These are phyloP conservation scores for Molossus alvarezi DNA, from an alignment of 2,797 vertebrate species.

Conservation along the genomic window DNA sequence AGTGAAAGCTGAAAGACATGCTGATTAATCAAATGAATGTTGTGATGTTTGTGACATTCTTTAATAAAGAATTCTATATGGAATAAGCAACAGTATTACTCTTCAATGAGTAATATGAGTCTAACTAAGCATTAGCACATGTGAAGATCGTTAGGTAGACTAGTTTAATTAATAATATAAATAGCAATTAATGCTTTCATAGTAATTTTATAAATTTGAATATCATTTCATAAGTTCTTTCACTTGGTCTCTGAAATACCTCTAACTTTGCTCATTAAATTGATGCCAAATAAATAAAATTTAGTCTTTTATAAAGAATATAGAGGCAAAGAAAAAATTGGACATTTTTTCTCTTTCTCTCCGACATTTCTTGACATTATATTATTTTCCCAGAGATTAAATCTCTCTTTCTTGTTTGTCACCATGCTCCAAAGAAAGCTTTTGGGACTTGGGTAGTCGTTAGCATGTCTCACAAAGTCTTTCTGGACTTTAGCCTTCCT, in stretches of 20 bases:
- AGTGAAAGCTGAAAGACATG: not conserved
- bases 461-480: conserved; percentile 52
- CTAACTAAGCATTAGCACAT: not conserved
- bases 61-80: not conserved
- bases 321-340: not conserved
- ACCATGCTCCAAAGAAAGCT: conserved; percentile 35
- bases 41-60: not conserved
- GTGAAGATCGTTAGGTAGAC: not conserved
- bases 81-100: not conserved
- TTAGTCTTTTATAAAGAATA: not conserved
- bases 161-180: conserved; percentile 9
- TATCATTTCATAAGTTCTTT: not conserved
- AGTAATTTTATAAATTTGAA: not conserved
- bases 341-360: not conserved
- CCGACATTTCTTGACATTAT: not conserved
- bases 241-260: conserved; percentile 52
- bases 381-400: conserved; percentile 31
- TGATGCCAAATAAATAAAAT: conserved; percentile 12
- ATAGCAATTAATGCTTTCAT: not conserved
- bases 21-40: not conserved
- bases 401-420: conserved; percentile 53
- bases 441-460: not conserved
- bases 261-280: not conserved
- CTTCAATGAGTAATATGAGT: not conserved
- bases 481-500: conserved; percentile 47